phyloP scores from a whole-genome alignment of 2,113 vertebrate species.

The Ailurus styani region DNA sequence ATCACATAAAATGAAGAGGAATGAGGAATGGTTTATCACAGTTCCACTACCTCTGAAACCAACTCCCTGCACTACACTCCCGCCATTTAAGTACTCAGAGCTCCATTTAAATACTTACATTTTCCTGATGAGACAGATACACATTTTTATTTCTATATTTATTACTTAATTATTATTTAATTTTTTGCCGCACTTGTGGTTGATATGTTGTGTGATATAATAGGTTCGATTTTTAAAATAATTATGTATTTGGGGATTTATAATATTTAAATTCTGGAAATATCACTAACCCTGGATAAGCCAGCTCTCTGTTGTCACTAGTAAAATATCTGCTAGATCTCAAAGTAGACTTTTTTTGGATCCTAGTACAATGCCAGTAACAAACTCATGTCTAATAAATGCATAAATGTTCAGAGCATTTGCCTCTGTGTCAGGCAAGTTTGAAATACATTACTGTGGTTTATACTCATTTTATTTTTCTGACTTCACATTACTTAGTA shows the following conservation, averaged over 20 bases:
- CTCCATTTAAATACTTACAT: neutral
- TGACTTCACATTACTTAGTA: neutral
- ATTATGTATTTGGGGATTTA: neutral
- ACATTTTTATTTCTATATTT: neutral
- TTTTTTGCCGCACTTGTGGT: neutral
- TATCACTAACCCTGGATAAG: neutral
- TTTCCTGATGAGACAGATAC: neutral
- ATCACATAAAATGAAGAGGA: neutral
- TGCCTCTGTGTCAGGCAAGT: neutral
- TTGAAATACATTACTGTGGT: neutral
- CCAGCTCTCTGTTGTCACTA: neutral
- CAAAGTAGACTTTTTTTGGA: neutral
- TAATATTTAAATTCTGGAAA: neutral
- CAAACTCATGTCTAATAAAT: neutral
- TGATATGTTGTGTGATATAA: neutral
- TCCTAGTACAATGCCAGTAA: neutral
- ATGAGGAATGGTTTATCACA: neutral
- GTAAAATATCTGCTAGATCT: neutral
- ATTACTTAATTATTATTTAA: neutral
- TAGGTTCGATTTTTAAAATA: neutral
- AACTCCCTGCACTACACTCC: neutral
- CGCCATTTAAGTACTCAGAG: neutral
- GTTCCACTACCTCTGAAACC: neutral
- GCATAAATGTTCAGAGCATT: neutral
- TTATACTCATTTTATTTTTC: constrained; percentile 21